Evolutionary conservation across 23 tunicate genomes (phyloP).

Genomic region (Aplidium turbinatum): DNA sequence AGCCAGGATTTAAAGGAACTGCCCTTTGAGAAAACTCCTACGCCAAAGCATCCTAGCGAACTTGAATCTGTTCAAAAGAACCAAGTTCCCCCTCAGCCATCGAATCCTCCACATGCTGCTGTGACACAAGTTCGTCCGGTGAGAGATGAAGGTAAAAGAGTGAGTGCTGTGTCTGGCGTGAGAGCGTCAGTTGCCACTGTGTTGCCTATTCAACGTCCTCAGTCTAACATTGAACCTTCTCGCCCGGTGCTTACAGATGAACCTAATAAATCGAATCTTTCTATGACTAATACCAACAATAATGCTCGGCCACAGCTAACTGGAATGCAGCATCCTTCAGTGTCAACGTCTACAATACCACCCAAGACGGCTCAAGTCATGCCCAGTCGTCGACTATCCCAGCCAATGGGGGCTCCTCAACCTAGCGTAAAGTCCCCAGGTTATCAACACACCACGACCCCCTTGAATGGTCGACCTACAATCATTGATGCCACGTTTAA

Average conservation of each 20-base stretch:
- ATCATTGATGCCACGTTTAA: too few species aligned
- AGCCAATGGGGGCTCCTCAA: background rate
- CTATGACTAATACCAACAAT: too few species aligned
- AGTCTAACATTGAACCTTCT: too few species aligned
- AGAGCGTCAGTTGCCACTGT: constrained; percentile 3
- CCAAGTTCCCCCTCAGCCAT: too few species aligned
- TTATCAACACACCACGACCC: background rate
- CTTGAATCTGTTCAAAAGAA: too few species aligned
- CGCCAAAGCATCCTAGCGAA: background rate
- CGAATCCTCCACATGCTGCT: too few species aligned
- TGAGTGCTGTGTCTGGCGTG: background rate
- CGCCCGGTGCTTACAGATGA: too few species aligned
- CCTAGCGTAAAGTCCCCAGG: constrained; percentile 13
- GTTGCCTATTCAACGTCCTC: too few species aligned
- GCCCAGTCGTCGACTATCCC: constrained; percentile 11
- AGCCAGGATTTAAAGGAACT: constrained; percentile 4
- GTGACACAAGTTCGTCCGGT: background rate
- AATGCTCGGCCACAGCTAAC: constrained; percentile 18
- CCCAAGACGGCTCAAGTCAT: background rate
- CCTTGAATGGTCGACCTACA: background rate
- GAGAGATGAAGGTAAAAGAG: background rate
- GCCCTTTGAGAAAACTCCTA: background rate
- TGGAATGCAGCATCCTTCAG: background rate
- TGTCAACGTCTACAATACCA: background rate
- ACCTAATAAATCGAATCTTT: too few species aligned